Conservation (phyloP, 64 coral and sea anemone genomes). For the Orbicella faveolata region DNA sequence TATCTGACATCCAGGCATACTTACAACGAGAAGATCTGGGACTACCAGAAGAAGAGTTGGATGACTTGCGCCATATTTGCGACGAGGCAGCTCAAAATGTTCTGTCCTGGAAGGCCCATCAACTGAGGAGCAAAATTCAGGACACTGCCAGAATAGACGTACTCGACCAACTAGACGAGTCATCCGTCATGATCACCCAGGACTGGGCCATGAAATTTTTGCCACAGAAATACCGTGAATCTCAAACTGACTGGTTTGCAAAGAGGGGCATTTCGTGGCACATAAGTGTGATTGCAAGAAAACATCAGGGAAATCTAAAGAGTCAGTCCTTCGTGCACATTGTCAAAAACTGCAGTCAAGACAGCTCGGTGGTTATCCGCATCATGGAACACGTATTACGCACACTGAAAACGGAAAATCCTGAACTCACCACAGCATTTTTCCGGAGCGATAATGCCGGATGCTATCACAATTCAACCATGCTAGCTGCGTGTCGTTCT, state of each 20-base stretch:
- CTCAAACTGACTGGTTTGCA: slow-evolving; percentile 18
- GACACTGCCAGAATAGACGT: background rate
- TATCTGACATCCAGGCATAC: background rate
- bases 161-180: background rate
- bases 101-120: slow-evolving; percentile 9
- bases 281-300: background rate
- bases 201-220: background rate
- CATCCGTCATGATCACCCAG: background rate
- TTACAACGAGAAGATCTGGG: background rate
- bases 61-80: background rate
- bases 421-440: background rate
- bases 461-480: background rate
- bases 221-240: slow-evolving; percentile 19
- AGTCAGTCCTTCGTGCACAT: slow-evolving; percentile 4
- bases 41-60: background rate
- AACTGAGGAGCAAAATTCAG: background rate
- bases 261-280: slow-evolving; percentile 22
- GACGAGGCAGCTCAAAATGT: background rate
- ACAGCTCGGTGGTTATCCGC: background rate
- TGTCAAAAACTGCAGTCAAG: background rate
- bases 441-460: slow-evolving; percentile 2
- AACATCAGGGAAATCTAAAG: background rate
- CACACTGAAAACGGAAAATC: background rate
- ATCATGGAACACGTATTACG: slow-evolving; percentile 1
- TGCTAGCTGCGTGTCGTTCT: background rate